phyloP scores from a whole-genome alignment of 2,797 vertebrate genomes.

The Carapus acus region DNA sequence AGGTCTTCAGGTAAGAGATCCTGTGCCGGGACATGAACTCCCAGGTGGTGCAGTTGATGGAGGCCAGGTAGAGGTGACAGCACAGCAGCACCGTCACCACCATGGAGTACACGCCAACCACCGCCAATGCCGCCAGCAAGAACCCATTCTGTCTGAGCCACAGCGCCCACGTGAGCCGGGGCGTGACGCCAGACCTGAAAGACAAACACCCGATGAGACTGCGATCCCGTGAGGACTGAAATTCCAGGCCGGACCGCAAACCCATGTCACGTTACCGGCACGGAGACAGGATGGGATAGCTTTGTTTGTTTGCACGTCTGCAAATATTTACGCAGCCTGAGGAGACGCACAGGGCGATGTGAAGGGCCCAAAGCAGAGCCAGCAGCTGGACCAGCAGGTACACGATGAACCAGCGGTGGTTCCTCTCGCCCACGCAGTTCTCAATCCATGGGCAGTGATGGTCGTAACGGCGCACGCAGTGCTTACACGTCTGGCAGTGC shows the following conservation, averaged over 20 bases:
- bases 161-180: slow-evolving; percentile 65
- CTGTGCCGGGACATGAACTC: slow-evolving; percentile 91
- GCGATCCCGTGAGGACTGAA: no score
- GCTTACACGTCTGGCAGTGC: slow-evolving; percentile 82
- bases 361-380: slow-evolving; percentile 80
- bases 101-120: slow-evolving; percentile 67
- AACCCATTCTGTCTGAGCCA: slow-evolving; percentile 78
- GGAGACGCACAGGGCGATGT: slow-evolving; percentile 78
- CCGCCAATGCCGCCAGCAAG: slow-evolving; percentile 71
- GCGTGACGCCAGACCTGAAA: slow-evolving; percentile 81
- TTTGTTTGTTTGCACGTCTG: no score
- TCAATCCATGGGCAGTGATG: slow-evolving; percentile 95
- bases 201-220: no score
- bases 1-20: slow-evolving; percentile 85
- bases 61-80: slow-evolving; percentile 87
- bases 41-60: slow-evolving; percentile 90
- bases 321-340: not conserved
- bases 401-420: slow-evolving; percentile 82
- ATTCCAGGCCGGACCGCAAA: no score
- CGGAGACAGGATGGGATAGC: no score
- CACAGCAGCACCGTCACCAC: slow-evolving; percentile 78
- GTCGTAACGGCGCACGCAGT: slow-evolving; percentile 84
- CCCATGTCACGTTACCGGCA: no score
- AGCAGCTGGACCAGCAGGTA: slow-evolving; percentile 81
- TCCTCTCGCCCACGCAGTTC: slow-evolving; percentile 89